phyloP scores from a whole-genome alignment of 2,888 invertebrate genomes.

The Papilio elwesi region DNA sequence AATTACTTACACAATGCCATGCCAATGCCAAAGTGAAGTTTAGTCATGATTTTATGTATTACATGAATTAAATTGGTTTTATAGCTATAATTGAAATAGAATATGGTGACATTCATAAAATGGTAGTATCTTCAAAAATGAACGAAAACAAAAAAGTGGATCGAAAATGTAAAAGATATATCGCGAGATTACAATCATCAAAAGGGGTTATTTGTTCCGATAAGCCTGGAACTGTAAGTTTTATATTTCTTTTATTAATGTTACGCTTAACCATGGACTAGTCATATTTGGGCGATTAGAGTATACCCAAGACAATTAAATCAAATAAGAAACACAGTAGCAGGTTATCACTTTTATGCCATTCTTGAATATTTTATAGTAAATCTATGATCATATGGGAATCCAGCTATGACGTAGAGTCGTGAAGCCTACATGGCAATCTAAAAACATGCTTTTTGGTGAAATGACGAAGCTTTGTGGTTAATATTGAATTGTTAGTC shows the following conservation, averaged over 20 bases:
- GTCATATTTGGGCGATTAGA: neutral
- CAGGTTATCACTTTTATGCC: too few species aligned
- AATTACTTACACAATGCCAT: too few species aligned
- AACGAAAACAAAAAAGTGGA: constrained; percentile 64
- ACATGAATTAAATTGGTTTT: neutral
- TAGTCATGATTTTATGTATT: neutral
- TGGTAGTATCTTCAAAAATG: constrained; percentile 49
- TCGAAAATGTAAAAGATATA: constrained; percentile 69
- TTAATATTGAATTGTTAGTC: too few species aligned
- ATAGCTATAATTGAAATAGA: too few species aligned
- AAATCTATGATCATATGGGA: too few species aligned
- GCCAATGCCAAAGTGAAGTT: neutral
- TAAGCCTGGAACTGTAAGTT: constrained; percentile 61
- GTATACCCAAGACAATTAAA: neutral
- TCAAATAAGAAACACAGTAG: too few species aligned
- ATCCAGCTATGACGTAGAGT: too few species aligned
- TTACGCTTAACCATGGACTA: neutral
- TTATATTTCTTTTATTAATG: constrained; percentile 1
- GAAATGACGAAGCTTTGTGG: too few species aligned
- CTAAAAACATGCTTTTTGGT: too few species aligned
- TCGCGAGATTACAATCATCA: constrained; percentile 65
- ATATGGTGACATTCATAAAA: neutral
- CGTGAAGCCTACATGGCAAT: too few species aligned
- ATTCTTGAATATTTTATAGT: too few species aligned
- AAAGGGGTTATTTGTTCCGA: constrained; percentile 65